A percentile compares a stretch with the other conserved stretches of the same genome.
These are phyloP conservation scores for Phasia obesa DNA, from an alignment of 2,888 invertebrate genomes.

Conservation along the genomic window DNA sequence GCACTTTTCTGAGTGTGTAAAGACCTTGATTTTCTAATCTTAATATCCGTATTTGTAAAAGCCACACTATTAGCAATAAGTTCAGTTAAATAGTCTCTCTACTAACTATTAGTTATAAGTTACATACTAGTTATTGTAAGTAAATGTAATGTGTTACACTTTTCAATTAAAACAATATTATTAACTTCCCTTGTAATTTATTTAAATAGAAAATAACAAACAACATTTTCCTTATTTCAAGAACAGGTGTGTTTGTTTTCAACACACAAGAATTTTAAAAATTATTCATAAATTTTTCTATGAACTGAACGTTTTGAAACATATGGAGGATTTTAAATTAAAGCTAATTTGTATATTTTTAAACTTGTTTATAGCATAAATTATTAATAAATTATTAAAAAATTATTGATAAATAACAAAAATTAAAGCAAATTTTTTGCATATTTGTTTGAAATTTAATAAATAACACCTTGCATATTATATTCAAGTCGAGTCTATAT, in stretches of 20 bases:
- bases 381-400: background rate
- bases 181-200: conserved; percentile 24
- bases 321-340: conserved; percentile 17
- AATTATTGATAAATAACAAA: background rate
- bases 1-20: conserved; percentile 27
- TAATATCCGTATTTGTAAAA: conserved; percentile 39
- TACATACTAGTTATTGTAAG: background rate
- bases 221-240: background rate
- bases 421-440: background rate
- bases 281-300: conserved; percentile 12
- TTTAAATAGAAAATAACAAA: conserved; percentile 9
- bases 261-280: conserved; percentile 1
- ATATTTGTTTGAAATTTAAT: no score
- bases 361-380: conserved; percentile 20
- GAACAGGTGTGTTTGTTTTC: conserved; percentile 24
- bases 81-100: no score
- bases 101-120: no score
- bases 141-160: conserved; percentile 20
- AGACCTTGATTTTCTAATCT: conserved; percentile 50
- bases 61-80: background rate
- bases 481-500: no score
- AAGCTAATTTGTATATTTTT: background rate
- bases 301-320: background rate
- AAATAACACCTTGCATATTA: no score
- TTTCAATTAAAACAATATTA: background rate